Evolutionary conservation across 2,797 vertebrate genomes (phyloP), one percentile per base, ranked within the genome.

Genomic region (Rousettus madagascariensis): DNA sequence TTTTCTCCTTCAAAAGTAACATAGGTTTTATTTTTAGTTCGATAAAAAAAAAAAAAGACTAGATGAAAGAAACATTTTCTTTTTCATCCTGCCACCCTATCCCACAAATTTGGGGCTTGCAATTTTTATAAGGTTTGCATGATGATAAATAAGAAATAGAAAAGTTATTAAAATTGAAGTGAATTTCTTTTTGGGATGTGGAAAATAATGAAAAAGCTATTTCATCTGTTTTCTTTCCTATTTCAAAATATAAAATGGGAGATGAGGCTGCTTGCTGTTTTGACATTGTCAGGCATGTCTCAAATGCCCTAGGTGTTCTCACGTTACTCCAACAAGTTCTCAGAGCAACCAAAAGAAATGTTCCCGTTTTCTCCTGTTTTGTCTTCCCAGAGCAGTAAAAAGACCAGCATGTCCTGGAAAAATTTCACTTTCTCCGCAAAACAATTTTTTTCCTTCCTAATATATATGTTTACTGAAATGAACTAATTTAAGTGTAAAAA

Each of bases 191-290:
- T 86, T 22, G 12, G 90, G 65, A 87, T 92, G 92, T 95, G 85
- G 95, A 94, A 97, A 97, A 97, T 95, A 97, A 97, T 95, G 69
- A 68, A 97, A 97, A 96, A 95, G 63, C 72, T 93, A 94, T 97
- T 96, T 95, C 85, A 82, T 95, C 65, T 94, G 46, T 84, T 96
- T 88, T 90, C 53, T 86, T 95, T 96, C 80, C 63, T 71, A 90
- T 96, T 95, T 95, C 78, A 74, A 95, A 96, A 90, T 84, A 33
- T 12, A 80, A 95, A 63, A 53, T 82, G 38, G 79, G 84, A 92
- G 95, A 95, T 20, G 92, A 88, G 78, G 82, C 85, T 4, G 8
- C 92, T 96, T 92, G 78, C 90, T 95, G 88, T 94, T 94, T 84
- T 79, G 93, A 92, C 86, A 71, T 55, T 5, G 53, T 83, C 95